Conservation (phyloP, 2,888 invertebrate species). For the Brachypalpus laphriformis region DNA sequence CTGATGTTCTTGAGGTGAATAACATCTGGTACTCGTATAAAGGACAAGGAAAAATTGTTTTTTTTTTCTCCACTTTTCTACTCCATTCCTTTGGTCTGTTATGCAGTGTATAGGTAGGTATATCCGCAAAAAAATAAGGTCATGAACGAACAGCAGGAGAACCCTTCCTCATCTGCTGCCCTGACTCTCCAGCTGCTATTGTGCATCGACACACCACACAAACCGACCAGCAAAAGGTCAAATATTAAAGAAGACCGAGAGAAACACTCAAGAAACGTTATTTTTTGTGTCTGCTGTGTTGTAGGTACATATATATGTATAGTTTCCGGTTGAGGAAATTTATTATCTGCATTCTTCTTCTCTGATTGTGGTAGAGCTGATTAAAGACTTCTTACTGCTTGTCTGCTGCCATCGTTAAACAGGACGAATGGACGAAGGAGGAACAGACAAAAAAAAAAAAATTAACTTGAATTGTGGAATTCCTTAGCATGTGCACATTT, state of each 20-base stretch:
- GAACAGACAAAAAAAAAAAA: constrained; percentile 15
- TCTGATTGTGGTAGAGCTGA: constrained; percentile 17
- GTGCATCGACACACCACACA: not conserved
- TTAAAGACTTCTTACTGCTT: constrained; percentile 18
- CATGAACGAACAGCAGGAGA: constrained; percentile 20
- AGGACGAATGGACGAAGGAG: constrained; percentile 25
- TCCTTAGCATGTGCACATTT: constrained; percentile 46
- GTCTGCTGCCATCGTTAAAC: constrained; percentile 15
- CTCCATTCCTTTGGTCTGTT: not conserved
- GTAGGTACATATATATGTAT: not conserved
- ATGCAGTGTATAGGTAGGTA: not conserved
- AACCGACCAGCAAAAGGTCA: constrained; percentile 32
- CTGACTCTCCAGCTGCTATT: not conserved
- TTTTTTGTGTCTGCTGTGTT: constrained; percentile 36
- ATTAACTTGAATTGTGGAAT: constrained; percentile 44
- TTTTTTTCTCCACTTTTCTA: not conserved
- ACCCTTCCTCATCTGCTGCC: constrained; percentile 13
- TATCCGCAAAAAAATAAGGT: constrained; percentile 12
- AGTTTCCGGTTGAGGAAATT: constrained; percentile 44
- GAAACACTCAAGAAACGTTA: constrained; percentile 48
- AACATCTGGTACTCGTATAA: constrained; percentile 41
- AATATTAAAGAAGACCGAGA: constrained; percentile 23
- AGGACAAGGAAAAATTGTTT: not conserved
- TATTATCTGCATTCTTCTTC: constrained; percentile 43
- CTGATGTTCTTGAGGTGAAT: constrained; percentile 29